These are phyloP conservation scores for Numida meleagris DNA, from an alignment of 2,113 vertebrate genomes.

Conservation along the genomic window DNA sequence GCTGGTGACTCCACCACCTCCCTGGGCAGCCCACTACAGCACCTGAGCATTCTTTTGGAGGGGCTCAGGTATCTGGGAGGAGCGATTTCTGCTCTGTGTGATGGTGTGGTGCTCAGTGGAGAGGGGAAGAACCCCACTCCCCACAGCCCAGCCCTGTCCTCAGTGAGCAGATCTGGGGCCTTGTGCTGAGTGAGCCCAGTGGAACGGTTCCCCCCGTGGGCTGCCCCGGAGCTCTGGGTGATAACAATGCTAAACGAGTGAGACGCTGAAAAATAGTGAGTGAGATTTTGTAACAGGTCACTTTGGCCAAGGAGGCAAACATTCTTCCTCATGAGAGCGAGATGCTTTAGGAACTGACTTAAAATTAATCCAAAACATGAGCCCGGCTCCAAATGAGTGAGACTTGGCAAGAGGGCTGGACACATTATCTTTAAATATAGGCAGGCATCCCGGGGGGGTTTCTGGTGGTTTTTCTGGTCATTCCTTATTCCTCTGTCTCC, in stretches of 20 bases:
- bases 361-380: conserved; percentile 60
- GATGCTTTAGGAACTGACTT: conserved; percentile 59
- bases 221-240: rapidly evolving
- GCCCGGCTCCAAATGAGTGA: conserved; percentile 40
- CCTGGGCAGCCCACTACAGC: too few species aligned
- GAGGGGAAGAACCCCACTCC: not conserved
- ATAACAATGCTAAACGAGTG: conserved; percentile 30
- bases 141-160: not conserved
- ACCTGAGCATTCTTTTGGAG: not conserved
- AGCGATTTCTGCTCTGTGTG: not conserved
- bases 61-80: not conserved
- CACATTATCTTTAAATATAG: conserved; percentile 56
- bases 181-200: not conserved
- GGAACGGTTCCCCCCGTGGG: not conserved
- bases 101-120: not conserved
- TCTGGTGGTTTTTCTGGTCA: conserved; percentile 67
- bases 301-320: conserved; percentile 50
- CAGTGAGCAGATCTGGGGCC: not conserved
- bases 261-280: conserved; percentile 43
- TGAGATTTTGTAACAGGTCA: conserved; percentile 46
- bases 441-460: conserved; percentile 57
- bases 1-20: too few species aligned
- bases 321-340: not conserved
- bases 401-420: conserved; percentile 50
- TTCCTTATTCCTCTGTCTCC: conserved; percentile 10